Percentiles rank a stretch among this genome's conserved stretches.
phyloP scores from a whole-genome alignment of 2,888 invertebrate genomes.

The Dugesia japonica region DNA sequence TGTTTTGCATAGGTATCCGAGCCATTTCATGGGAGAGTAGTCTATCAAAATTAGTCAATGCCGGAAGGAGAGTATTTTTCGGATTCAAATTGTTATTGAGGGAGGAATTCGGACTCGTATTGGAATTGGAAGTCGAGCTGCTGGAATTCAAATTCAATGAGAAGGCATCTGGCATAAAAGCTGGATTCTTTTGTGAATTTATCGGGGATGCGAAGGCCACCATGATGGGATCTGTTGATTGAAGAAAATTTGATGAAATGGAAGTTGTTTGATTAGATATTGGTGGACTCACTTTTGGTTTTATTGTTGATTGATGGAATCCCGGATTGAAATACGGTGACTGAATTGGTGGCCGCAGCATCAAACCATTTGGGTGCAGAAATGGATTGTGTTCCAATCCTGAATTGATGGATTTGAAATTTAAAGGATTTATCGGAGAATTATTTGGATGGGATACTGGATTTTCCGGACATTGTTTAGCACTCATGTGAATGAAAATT shows the following conservation, averaged over 20 bases:
- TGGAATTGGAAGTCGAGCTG: conserved; percentile 11
- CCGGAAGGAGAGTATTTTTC: neutral
- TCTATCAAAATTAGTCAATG: neutral
- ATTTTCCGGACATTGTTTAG: neutral
- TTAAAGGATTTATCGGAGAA: neutral
- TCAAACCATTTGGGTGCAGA: neutral
- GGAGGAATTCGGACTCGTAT: neutral
- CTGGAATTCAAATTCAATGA: neutral
- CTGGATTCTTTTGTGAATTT: conserved; percentile 12
- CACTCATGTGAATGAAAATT: neutral
- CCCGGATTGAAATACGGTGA: neutral
- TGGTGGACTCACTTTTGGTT: conserved; percentile 11
- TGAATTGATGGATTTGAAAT: conserved; percentile 2
- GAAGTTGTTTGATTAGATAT: conserved; percentile 2
- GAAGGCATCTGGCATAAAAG: conserved; percentile 10
- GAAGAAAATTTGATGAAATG: conserved; percentile 13
- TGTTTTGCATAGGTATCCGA: conserved; percentile 1
- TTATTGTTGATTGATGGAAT: neutral
- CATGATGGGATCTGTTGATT: conserved; percentile 16
- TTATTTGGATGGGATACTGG: neutral
- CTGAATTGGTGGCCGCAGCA: neutral
- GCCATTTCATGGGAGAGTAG: conserved; percentile 10
- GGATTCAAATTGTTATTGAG: neutral
- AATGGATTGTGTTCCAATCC: conserved; percentile 8
- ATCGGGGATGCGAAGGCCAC: conserved; percentile 3